phyloP scores from a whole-genome alignment of 2,888 invertebrate species.

The Melolontha melolontha region DNA sequence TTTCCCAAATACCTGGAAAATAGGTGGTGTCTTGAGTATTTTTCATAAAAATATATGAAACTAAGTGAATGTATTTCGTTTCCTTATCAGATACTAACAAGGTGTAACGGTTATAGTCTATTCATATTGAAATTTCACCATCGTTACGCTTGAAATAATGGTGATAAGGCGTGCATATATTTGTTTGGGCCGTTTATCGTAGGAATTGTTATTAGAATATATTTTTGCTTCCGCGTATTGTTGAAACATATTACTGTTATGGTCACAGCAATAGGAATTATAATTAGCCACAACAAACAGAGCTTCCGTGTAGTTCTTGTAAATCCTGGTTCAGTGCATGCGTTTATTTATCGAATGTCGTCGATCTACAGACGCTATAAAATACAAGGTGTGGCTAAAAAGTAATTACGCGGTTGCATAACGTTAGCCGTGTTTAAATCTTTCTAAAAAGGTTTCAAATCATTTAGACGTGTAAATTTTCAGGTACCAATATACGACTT shows the following conservation, averaged over 20 bases:
- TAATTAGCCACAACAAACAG: conserved; percentile 24
- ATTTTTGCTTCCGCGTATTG: conserved; percentile 36
- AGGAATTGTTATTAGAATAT: conserved; percentile 18
- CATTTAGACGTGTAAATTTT: no score
- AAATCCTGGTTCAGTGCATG: not conserved
- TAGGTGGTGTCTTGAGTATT: no score
- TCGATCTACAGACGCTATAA: not conserved
- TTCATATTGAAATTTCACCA: conserved; percentile 38
- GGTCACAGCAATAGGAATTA: conserved; percentile 20
- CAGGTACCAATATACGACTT: no score
- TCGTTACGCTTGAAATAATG: conserved; percentile 37
- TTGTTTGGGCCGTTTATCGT: conserved; percentile 32
- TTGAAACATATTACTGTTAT: conserved; percentile 29
- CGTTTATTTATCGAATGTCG: not conserved
- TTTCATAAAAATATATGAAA: no score
- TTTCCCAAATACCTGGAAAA: no score
- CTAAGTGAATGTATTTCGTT: conserved; percentile 28
- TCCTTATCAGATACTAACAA: conserved; percentile 39
- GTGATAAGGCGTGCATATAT: conserved; percentile 31
- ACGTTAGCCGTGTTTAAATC: no score
- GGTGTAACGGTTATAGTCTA: conserved; percentile 37
- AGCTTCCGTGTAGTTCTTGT: conserved; percentile 10
- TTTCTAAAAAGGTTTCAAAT: no score
- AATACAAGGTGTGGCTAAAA: not conserved
- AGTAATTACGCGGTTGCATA: no score